These are phyloP conservation scores for Lymantria dispar DNA, from an alignment of 2,888 invertebrate species.

Conservation along the genomic window DNA sequence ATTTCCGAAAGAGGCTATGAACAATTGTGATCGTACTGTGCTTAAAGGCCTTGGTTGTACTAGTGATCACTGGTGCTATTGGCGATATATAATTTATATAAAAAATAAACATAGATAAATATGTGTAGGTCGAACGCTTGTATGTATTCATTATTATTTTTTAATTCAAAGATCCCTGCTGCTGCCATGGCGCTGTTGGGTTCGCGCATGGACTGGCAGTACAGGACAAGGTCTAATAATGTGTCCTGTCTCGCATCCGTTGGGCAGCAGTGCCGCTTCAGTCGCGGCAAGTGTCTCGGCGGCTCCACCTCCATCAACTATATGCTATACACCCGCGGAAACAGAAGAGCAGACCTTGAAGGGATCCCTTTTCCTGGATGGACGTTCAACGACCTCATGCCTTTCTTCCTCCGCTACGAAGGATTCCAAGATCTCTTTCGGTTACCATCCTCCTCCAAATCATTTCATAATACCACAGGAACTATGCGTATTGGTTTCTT, in stretches of 20 bases:
- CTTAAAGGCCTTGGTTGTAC: too few species aligned
- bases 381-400: constrained; percentile 52
- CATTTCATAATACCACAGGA: constrained; percentile 56
- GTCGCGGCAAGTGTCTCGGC: constrained; percentile 60
- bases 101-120: too few species aligned
- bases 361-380: constrained; percentile 47
- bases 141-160: background rate
- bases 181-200: background rate
- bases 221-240: constrained; percentile 16
- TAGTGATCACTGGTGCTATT: too few species aligned
- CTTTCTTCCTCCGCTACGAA: constrained; percentile 58
- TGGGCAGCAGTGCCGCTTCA: constrained; percentile 45
- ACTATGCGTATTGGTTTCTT: constrained; percentile 47
- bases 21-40: too few species aligned
- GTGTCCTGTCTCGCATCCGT: constrained; percentile 50
- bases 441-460: constrained; percentile 45
- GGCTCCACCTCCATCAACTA: constrained; percentile 64
- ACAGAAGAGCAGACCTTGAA: constrained; percentile 51
- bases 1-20: too few species aligned
- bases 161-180: background rate
- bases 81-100: too few species aligned
- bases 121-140: too few species aligned
- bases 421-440: constrained; percentile 40
- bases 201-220: constrained; percentile 2
- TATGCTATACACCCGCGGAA: constrained; percentile 62